Base-by-base conservation (phyloP, 2,113 vertebrate genomes). In the Clupea harengus region DNA sequence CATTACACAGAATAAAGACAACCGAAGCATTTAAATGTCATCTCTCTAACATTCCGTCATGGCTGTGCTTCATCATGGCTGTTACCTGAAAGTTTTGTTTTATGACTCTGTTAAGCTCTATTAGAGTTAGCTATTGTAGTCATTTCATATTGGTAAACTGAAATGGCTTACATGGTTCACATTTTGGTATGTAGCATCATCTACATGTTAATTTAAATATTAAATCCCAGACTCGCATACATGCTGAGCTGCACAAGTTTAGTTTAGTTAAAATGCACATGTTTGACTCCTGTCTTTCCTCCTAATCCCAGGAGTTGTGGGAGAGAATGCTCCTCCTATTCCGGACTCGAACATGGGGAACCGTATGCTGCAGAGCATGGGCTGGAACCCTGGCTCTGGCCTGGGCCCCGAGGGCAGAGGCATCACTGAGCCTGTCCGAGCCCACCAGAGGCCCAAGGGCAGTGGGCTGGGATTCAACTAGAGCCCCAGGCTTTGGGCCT, bases 291-390 rank as follows among this genome's bases (percentile, higher is more conserved):
- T 57, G 3, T 84, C 45, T 82, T 85, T 93, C 45, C 92, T 2
- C 92, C 86, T 93, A 82, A 91, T 94, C 90, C 88, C 91, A 99
- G 98, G 95, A 86, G 92, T 97, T 82, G 95, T 99, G 20, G 97
- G 96, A 86, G 98, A 99, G 94, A 96, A 91, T 0, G 95, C 95
- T 0, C 92, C 95, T 75, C 97, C 98, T 20, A 96, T 99, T 88
- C 95, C 97, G 4, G 98, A 99, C 84, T 94, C 90, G 22, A 99
- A 99, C 93, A 94, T 97, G 90, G 98, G 98, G 78, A 99, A 92
- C 91, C 96, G 97, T 83, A 99, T 99, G 97, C 92, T 99, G 87
- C 98, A 99, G 93, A 97, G 88, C 75, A 99, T 99, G 97, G 98
- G 98, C 85, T 99, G 98, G 98, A 97, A 88, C 20, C 98, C 98